Percentiles rank a stretch among this genome's conserved stretches.
phyloP scores from a whole-genome alignment of 2,888 invertebrate genomes.

The Eumacrocentrus americanus region DNA sequence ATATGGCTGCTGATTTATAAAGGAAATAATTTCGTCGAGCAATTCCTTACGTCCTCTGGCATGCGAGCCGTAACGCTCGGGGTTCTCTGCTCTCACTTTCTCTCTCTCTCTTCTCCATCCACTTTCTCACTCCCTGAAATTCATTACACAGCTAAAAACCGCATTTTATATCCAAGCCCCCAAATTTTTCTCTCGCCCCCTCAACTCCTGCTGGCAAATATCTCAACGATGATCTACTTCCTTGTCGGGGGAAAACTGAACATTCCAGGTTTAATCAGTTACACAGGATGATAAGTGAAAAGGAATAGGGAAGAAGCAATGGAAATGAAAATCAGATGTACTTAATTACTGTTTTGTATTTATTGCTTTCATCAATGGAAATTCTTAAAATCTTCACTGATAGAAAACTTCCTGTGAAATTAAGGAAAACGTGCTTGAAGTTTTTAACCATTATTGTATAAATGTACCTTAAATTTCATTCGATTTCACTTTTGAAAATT shows the following conservation, averaged over 20 bases:
- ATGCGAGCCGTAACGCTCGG: conserved; percentile 25
- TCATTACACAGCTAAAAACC: neutral
- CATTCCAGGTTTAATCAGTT: neutral
- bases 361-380: neutral
- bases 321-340: too few relatives aligned
- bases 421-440: too few relatives aligned
- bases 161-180: neutral
- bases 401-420: too few relatives aligned
- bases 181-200: neutral
- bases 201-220: neutral
- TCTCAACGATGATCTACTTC: neutral
- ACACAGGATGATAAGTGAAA: neutral
- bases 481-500: too few relatives aligned
- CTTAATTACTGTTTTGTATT: too few relatives aligned
- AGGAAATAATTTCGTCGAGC: conserved; percentile 56
- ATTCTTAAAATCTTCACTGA: too few relatives aligned
- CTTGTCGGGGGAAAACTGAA: neutral
- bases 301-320: too few relatives aligned
- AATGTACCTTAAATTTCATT: too few relatives aligned
- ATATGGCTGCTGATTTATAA: conserved; percentile 59
- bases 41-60: conserved; percentile 49
- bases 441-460: too few relatives aligned
- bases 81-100: conserved; percentile 30
- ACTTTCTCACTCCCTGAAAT: conserved; percentile 3
- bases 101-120: conserved; percentile 36